Conservation (phyloP, 2,888 invertebrate genomes). For the Ganaspis brasiliensis region DNA sequence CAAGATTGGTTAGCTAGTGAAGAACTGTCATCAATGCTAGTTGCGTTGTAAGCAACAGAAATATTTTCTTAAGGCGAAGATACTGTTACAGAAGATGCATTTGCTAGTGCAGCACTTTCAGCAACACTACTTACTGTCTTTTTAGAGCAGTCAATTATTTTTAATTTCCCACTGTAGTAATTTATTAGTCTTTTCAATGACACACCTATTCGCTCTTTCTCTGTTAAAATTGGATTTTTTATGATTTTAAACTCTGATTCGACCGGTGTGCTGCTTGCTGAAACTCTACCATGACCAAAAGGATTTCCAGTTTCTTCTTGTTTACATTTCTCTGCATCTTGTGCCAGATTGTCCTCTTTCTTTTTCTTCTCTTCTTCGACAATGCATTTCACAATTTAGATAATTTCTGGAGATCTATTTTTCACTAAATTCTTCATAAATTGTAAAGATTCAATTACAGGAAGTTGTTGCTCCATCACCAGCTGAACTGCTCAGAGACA, state of each 20-base stretch:
- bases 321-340: not conserved
- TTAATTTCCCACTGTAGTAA: conserved; percentile 27
- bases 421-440: not conserved
- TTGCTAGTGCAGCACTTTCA: not conserved
- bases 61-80: no score
- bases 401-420: not conserved
- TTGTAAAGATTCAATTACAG: not conserved
- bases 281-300: conserved; percentile 46
- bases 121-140: not conserved
- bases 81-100: no score
- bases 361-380: not conserved
- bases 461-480: conserved; percentile 29
- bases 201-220: not conserved
- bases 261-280: conserved; percentile 51
- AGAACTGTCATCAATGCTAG: not conserved
- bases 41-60: not conserved
- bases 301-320: conserved; percentile 23
- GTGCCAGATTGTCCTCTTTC: no score
- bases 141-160: conserved; percentile 18
- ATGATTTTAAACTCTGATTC: conserved; percentile 51
- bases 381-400: not conserved
- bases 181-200: conserved; percentile 13
- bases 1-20: no score
- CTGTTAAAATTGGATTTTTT: conserved; percentile 43
- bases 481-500: conserved; percentile 16